Conservation (phyloP, 2,797 vertebrate species). For the Lemur catta region DNA sequence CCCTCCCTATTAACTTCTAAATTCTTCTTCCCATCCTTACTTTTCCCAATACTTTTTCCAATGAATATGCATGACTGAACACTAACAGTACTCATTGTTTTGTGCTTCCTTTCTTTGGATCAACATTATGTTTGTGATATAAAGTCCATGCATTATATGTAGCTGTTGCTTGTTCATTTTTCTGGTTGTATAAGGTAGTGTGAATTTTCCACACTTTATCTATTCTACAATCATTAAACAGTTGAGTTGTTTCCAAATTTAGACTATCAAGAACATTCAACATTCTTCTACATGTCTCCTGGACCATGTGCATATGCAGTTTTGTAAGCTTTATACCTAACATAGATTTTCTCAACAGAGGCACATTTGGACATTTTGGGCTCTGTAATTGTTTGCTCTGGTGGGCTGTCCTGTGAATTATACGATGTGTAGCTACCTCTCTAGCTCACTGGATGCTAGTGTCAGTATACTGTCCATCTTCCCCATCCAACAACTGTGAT, state of each 20-base stretch:
- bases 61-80: not conserved
- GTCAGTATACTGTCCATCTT: not conserved
- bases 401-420: not conserved
- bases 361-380: not conserved
- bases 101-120: not conserved
- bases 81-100: not conserved
- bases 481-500: not conserved
- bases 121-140: not conserved
- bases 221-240: not conserved
- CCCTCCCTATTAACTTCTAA: not conserved
- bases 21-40: not conserved
- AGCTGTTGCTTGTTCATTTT: not conserved
- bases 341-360: not conserved
- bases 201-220: not conserved
- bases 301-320: accelerated
- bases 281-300: not conserved
- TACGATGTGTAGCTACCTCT: not conserved
- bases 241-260: not conserved
- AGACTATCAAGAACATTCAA: not conserved
- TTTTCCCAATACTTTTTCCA: constrained; percentile 25
- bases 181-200: not conserved
- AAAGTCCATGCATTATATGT: not conserved
- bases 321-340: not conserved
- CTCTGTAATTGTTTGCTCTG: not conserved
- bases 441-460: not conserved